phyloP scores from a whole-genome alignment of 2,797 vertebrate genomes.

The Agapornis canus region DNA sequence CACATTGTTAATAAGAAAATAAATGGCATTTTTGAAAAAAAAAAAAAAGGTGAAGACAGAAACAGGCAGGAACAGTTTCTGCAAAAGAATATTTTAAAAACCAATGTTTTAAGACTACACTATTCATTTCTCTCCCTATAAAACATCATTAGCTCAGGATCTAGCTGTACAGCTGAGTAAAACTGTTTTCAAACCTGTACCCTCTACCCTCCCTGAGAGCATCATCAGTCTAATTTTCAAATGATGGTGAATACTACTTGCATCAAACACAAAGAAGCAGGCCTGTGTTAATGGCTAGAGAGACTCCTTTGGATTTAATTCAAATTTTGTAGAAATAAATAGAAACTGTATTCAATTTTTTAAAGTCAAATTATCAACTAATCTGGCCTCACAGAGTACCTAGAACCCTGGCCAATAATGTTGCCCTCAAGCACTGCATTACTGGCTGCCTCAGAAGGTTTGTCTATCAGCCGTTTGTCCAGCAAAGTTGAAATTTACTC shows the following conservation, averaged over 20 bases:
- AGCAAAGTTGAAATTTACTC: neutral
- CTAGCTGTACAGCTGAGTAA: neutral
- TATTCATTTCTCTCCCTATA: neutral
- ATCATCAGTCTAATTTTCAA: neutral
- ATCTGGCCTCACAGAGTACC: neutral
- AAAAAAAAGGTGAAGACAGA: neutral
- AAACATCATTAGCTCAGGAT: neutral
- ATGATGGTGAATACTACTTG: neutral
- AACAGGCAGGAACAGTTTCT: neutral
- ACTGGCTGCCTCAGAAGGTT: neutral
- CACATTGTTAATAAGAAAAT: neutral
- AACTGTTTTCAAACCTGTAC: neutral
- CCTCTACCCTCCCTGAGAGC: neutral
- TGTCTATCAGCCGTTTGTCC: neutral
- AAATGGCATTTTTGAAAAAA: neutral
- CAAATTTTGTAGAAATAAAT: neutral
- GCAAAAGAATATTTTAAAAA: neutral
- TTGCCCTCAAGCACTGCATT: neutral
- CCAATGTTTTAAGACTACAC: neutral
- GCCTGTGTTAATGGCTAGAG: neutral
- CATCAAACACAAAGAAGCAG: neutral
- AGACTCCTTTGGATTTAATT: neutral
- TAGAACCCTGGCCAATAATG: neutral
- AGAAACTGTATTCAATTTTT: neutral
- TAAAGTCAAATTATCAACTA: neutral